Conservation (phyloP, 2,888 invertebrate species). For the Mesodorylaimus sp. region DNA sequence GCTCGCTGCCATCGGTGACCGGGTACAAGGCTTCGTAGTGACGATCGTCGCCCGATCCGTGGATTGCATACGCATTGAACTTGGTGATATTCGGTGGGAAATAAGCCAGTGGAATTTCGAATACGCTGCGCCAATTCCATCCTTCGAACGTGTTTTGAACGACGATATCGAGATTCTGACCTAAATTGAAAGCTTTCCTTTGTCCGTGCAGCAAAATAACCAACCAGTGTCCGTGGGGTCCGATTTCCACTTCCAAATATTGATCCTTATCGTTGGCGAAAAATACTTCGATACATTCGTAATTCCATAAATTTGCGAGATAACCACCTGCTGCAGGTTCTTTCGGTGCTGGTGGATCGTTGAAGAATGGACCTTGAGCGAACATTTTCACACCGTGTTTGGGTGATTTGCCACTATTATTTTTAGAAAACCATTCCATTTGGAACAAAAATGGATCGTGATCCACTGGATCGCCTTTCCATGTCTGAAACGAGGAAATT, state of each 20-base stretch:
- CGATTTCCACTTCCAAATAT: slow-evolving; percentile 35
- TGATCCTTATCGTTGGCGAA: slow-evolving; percentile 36
- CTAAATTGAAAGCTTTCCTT: slow-evolving; percentile 33
- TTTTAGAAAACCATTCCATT: slow-evolving; percentile 25
- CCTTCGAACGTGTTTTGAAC: slow-evolving; percentile 18
- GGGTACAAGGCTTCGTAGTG: slow-evolving; percentile 37
- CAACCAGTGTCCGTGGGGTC: slow-evolving; percentile 36
- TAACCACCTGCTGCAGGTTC: slow-evolving; percentile 21
- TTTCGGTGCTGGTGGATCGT: slow-evolving; percentile 23
- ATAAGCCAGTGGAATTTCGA: slow-evolving; percentile 35
- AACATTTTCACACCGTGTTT: slow-evolving; percentile 20
- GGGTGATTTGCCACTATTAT: slow-evolving; percentile 20
- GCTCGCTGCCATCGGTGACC: slow-evolving; percentile 29
- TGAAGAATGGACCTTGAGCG: slow-evolving; percentile 20
- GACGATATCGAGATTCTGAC: slow-evolving; percentile 22
- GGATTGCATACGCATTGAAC: slow-evolving; percentile 40
- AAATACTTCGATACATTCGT: slow-evolving; percentile 38
- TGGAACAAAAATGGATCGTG: slow-evolving; percentile 22
- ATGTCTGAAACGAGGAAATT: too few relatives aligned
- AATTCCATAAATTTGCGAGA: slow-evolving; percentile 23
- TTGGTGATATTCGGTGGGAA: slow-evolving; percentile 35
- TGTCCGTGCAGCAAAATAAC: slow-evolving; percentile 34
- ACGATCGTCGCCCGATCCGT: slow-evolving; percentile 33
- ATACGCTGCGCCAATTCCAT: slow-evolving; percentile 30
- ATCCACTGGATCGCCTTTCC: slow-evolving; percentile 17